phyloP scores from a whole-genome alignment of 2,888 invertebrate genomes.

The Cosmorhoe ocellata region DNA sequence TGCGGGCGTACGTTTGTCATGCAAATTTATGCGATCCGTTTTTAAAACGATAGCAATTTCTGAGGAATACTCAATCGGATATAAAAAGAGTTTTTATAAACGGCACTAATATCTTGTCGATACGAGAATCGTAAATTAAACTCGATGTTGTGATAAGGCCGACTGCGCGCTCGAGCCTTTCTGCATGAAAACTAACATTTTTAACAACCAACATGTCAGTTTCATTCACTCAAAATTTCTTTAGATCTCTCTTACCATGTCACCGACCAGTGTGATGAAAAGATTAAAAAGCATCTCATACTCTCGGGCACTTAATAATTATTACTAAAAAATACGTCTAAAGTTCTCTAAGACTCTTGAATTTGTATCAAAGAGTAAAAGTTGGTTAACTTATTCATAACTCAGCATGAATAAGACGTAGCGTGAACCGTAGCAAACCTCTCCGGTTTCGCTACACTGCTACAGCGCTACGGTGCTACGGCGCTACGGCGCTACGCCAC shows the following conservation, averaged over 20 bases:
- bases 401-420: neutral
- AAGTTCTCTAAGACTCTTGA: too few relatives aligned
- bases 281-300: too few relatives aligned
- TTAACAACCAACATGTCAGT: too few relatives aligned
- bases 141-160: slow-evolving; percentile 28
- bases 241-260: too few relatives aligned
- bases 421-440: neutral
- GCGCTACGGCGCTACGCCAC: slow-evolving; percentile 3
- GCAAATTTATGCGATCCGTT: slow-evolving; percentile 79
- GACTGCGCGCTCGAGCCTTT: neutral
- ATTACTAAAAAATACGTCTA: too few relatives aligned
- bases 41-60: slow-evolving; percentile 76
- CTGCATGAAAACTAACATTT: neutral
- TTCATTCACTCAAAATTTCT: too few relatives aligned
- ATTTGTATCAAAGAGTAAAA: too few relatives aligned
- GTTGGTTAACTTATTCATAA: neutral
- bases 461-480: slow-evolving; percentile 3
- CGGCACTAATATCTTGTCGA: slow-evolving; percentile 57
- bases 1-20: slow-evolving; percentile 64
- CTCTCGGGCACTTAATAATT: too few relatives aligned
- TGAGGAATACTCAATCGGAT: slow-evolving; percentile 70
- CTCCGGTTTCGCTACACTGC: neutral
- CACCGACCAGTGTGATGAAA: too few relatives aligned
- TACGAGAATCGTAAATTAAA: slow-evolving; percentile 63
- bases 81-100: slow-evolving; percentile 57